phyloP scores from a whole-genome alignment of 1,140 invertebrate genomes.

The Caenorhabditis inopinata region DNA sequence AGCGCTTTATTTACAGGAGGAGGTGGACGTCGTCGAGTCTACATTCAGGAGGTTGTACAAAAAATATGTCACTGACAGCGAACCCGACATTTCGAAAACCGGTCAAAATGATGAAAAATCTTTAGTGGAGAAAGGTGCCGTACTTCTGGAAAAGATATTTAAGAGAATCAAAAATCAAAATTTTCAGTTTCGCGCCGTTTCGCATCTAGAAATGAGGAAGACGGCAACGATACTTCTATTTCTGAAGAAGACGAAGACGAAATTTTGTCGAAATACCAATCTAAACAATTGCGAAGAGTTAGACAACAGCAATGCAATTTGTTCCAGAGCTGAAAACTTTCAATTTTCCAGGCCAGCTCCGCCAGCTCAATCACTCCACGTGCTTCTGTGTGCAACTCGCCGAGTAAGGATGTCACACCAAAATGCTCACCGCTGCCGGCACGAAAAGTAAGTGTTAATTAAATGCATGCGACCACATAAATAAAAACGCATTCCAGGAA shows the following conservation, averaged over 20 bases:
- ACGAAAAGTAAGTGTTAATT: not conserved
- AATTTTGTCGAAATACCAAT: not conserved
- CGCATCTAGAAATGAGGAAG: not conserved
- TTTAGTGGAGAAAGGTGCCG: not conserved
- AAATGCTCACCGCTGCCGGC: conserved; percentile 4
- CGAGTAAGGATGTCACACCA: not conserved
- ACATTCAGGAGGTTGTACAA: conserved; percentile 45
- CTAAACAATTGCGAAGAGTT: conserved; percentile 5
- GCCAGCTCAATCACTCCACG: not conserved
- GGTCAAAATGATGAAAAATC: not conserved
- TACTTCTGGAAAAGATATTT: too few species aligned
- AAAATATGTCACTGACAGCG: conserved; percentile 45
- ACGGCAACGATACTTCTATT: not conserved
- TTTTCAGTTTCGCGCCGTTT: not conserved
- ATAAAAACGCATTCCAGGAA: not conserved
- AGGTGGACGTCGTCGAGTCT: conserved; percentile 35
- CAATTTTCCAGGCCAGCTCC: not conserved
- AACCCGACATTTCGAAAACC: not conserved
- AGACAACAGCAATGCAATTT: too few species aligned
- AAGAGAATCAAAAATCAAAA: too few species aligned
- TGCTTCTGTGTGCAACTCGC: not conserved
- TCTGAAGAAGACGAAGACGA: not conserved
- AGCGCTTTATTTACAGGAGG: conserved; percentile 1
- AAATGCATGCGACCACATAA: too few species aligned
- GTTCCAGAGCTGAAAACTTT: not conserved